phyloP scores from a whole-genome alignment of 1,140 invertebrate species.

The Melitaea cinxia region DNA sequence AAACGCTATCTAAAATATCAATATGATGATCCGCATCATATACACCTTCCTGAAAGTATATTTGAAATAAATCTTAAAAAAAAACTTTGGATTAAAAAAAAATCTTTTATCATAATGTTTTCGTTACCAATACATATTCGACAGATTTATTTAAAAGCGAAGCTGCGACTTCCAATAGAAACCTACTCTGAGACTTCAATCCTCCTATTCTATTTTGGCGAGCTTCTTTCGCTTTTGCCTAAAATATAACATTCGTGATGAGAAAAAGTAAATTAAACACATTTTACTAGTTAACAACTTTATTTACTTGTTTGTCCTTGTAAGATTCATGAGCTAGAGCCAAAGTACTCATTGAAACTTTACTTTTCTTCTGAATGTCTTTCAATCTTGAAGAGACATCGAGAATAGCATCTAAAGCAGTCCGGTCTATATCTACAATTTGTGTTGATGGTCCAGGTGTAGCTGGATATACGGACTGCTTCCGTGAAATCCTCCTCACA shows the following conservation, averaged over 20 bases:
- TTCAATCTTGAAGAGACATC: conserved; percentile 64
- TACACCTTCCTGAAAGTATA: conserved; percentile 81
- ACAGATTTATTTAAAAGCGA: conserved; percentile 81
- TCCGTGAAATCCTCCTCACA: conserved; percentile 40
- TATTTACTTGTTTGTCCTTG: conserved; percentile 78
- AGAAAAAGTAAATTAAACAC: conserved; percentile 36
- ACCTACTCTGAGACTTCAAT: conserved; percentile 83
- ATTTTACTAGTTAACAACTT: conserved; percentile 26
- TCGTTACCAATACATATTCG: conserved; percentile 82
- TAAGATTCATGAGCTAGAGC: conserved; percentile 69
- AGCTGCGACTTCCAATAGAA: conserved; percentile 85
- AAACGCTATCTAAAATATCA: conserved; percentile 80
- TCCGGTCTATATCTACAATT: conserved; percentile 61
- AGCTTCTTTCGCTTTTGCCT: conserved; percentile 81
- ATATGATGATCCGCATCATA: conserved; percentile 84
- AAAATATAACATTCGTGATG: conserved; percentile 20
- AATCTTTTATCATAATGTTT: conserved; percentile 2
- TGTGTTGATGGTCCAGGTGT: conserved; percentile 25
- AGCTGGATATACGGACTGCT: conserved; percentile 36
- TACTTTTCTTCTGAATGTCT: conserved; percentile 70
- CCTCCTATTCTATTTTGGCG: conserved; percentile 75
- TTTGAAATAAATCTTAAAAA: conserved; percentile 3
- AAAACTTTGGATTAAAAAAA: conserved; percentile 1
- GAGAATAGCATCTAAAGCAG: conserved; percentile 70
- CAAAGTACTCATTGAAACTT: conserved; percentile 68